A percentile compares a stretch with the other conserved stretches of the same genome.
Evolutionary conservation across 35 echinoderm and acorn worm genomes (phyloP).

Genomic region (Strongylocentrotus purpuratus): DNA sequence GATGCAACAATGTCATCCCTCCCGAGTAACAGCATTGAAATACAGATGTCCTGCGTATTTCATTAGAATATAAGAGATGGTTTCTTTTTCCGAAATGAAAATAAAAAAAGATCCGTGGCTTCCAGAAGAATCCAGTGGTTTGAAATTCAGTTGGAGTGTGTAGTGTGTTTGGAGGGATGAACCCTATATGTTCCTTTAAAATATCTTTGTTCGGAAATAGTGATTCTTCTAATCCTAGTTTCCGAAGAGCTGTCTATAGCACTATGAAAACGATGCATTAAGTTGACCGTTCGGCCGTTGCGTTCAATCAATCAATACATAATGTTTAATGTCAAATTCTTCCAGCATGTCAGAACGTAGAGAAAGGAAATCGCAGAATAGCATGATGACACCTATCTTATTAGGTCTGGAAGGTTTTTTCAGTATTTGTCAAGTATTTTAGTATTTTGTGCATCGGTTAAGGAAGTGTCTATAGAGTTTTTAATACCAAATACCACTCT

Average conservation of each 20-base stretch:
- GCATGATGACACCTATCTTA: not conserved
- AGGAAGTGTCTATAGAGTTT: not conserved
- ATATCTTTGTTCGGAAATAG: not conserved
- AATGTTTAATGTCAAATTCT: too few species aligned
- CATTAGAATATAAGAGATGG: too few species aligned
- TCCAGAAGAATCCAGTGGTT: not conserved
- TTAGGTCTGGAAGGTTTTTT: not conserved
- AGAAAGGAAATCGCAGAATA: not conserved
- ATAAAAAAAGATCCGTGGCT: not conserved
- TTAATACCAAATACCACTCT: not conserved
- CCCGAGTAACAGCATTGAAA: not conserved
- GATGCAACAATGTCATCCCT: constrained; percentile 13
- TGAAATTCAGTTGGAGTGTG: not conserved
- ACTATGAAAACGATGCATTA: too few species aligned
- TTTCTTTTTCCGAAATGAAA: not conserved
- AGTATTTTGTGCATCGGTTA: not conserved
- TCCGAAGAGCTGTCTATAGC: too few species aligned
- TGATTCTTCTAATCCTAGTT: too few species aligned
- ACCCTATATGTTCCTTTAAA: not conserved
- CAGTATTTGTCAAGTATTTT: not conserved
- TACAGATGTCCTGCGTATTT: too few species aligned
- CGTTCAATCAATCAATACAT: too few species aligned
- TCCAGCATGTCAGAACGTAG: not conserved
- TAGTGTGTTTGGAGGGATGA: not conserved
- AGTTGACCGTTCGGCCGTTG: too few species aligned